phyloP scores from a whole-genome alignment of 2,888 invertebrate genomes.

The Caenorhabditis virilis region DNA sequence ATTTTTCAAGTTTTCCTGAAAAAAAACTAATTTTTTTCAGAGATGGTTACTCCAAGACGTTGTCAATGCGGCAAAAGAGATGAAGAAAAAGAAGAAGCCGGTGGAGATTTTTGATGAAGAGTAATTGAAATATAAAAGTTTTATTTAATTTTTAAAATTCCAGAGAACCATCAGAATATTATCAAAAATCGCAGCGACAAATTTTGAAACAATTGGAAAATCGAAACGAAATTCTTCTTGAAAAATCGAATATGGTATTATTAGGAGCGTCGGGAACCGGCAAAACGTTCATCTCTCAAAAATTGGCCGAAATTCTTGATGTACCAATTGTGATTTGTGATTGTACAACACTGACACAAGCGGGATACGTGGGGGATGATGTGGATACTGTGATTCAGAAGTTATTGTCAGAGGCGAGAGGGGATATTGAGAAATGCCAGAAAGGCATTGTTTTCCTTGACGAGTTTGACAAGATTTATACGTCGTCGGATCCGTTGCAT shows the following conservation, averaged over 20 bases:
- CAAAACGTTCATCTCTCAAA: constrained; percentile 94
- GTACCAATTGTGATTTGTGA: constrained; percentile 98
- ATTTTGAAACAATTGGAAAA: constrained; percentile 29
- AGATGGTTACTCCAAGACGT: constrained; percentile 30
- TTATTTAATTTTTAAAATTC: neutral
- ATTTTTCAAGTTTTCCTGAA: neutral
- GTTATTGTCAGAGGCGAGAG: constrained; percentile 78
- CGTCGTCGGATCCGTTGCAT: constrained; percentile 74
- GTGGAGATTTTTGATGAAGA: neutral
- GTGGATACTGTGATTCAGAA: constrained; percentile 77
- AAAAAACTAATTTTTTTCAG: constrained; percentile 9
- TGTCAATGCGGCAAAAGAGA: constrained; percentile 13
- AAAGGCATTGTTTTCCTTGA: constrained; percentile 96
- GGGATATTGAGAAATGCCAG: constrained; percentile 90
- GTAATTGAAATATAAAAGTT: neutral
- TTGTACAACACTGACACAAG: constrained; percentile 92
- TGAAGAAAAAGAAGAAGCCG: constrained; percentile 18
- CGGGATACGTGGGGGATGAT: constrained; percentile 95
- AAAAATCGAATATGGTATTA: constrained; percentile 92
- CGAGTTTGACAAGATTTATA: constrained; percentile 98
- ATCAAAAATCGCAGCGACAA: constrained; percentile 31
- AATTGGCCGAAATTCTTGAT: constrained; percentile 93
- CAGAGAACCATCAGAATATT: neutral
- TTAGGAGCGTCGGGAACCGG: constrained; percentile 92
- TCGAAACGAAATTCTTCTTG: constrained; percentile 75